Evolutionary conservation across 2,888 invertebrate genomes (phyloP).

Genomic region (Megaustenia siamemsis): DNA sequence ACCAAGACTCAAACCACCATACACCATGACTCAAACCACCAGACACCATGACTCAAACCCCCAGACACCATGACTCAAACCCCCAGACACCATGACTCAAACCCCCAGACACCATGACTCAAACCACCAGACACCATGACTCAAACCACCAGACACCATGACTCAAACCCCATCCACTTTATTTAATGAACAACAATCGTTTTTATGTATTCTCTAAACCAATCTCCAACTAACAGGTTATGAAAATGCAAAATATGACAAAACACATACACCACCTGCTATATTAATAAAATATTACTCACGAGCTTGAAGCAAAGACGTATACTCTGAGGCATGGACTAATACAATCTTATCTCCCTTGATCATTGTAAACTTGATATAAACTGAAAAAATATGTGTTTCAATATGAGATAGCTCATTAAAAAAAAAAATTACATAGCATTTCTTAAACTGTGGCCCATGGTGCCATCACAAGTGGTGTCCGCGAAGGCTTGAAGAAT

Average conservation of each 20-base stretch:
- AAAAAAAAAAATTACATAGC: too few species aligned
- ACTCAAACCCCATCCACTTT: neutral
- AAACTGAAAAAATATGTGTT: conserved; percentile 61
- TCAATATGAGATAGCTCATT: too few species aligned
- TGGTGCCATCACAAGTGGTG: too few species aligned
- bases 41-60: too few species aligned
- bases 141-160: neutral
- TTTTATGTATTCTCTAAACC: neutral
- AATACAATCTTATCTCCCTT: conserved; percentile 57
- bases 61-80: too few species aligned
- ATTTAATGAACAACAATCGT: neutral
- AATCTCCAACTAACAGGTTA: too few species aligned
- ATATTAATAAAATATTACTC: conserved; percentile 39
- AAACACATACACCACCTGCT: neutral
- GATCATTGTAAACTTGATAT: conserved; percentile 52
- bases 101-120: too few species aligned
- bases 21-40: too few species aligned
- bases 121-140: neutral
- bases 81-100: too few species aligned
- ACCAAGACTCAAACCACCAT: too few species aligned
- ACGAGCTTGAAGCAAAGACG: conserved; percentile 62
- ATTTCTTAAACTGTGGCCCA: too few species aligned
- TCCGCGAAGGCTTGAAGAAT: too few species aligned
- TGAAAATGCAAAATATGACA: neutral
- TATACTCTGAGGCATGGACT: conserved; percentile 63